phyloP scores from a whole-genome alignment of 1,140 invertebrate genomes.

The Drosophila teissieri region DNA sequence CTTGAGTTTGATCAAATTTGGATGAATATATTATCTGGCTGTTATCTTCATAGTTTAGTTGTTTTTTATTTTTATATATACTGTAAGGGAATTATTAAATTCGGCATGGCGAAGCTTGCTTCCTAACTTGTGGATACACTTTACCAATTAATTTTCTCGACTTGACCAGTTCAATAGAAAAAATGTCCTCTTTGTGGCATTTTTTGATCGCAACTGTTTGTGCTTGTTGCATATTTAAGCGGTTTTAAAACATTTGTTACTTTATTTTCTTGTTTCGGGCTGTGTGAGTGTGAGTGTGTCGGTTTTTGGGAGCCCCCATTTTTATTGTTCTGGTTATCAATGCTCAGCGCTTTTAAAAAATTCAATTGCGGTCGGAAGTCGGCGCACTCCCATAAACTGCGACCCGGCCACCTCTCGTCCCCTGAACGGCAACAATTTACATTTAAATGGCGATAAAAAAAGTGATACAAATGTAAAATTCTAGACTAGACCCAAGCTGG shows the following conservation, averaged over 20 bases:
- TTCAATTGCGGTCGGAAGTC: conserved; percentile 82
- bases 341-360: conserved; percentile 83
- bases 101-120: too few relatives aligned
- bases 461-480: conserved; percentile 81
- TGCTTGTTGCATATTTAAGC: conserved; percentile 78
- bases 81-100: too few relatives aligned
- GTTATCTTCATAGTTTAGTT: too few relatives aligned
- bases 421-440: conserved; percentile 70
- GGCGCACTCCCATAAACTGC: conserved; percentile 80
- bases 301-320: conserved; percentile 42
- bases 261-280: conserved; percentile 5
- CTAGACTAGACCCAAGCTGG: conserved; percentile 63
- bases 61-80: too few relatives aligned
- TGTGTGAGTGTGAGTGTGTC: background rate
- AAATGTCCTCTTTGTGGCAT: background rate
- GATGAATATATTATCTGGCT: too few relatives aligned
- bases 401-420: conserved; percentile 20
- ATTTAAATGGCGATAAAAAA: conserved; percentile 83
- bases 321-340: conserved; percentile 83
- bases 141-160: background rate
- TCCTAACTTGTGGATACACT: background rate
- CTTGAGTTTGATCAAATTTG: too few relatives aligned
- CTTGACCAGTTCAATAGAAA: background rate
- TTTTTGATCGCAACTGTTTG: background rate
- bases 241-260: conserved; percentile 77